phyloP scores from a whole-genome alignment of 2,888 invertebrate species.

The Machimus atricapillus region DNA sequence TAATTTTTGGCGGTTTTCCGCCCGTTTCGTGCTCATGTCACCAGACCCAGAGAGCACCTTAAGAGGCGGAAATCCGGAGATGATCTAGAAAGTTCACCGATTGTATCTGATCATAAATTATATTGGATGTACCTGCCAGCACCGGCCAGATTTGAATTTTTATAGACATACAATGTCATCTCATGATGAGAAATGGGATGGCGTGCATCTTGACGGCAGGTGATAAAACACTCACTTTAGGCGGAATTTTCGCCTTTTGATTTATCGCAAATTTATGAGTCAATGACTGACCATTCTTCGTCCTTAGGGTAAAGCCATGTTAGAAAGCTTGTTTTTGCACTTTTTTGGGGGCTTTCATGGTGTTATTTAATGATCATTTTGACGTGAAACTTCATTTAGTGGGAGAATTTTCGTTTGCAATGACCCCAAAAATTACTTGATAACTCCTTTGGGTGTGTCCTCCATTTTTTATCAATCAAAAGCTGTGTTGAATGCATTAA shows the following conservation, averaged over 20 bases:
- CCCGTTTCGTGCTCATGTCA: background rate
- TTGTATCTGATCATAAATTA: background rate
- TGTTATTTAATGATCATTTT: background rate
- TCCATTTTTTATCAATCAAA: background rate
- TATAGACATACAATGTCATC: slow-evolving; percentile 7
- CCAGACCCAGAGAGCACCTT: background rate
- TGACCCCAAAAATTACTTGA: background rate
- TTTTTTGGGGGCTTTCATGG: background rate
- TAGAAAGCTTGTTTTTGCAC: background rate
- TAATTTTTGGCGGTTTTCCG: background rate
- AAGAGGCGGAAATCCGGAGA: background rate
- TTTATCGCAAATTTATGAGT: background rate
- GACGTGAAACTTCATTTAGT: background rate
- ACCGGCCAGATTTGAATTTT: background rate
- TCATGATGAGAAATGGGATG: background rate
- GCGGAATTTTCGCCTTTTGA: background rate
- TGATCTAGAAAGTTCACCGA: background rate
- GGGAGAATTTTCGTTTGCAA: background rate
- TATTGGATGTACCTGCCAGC: background rate
- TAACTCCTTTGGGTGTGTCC: background rate
- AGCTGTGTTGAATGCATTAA: background rate
- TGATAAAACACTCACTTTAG: background rate
- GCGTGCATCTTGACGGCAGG: background rate
- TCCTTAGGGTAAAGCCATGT: background rate
- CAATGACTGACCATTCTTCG: background rate